Evolutionary conservation across 2,113 vertebrate genomes (phyloP), one percentile per base, ranked within the genome.

Genomic region (Sapayoa aenigma): DNA sequence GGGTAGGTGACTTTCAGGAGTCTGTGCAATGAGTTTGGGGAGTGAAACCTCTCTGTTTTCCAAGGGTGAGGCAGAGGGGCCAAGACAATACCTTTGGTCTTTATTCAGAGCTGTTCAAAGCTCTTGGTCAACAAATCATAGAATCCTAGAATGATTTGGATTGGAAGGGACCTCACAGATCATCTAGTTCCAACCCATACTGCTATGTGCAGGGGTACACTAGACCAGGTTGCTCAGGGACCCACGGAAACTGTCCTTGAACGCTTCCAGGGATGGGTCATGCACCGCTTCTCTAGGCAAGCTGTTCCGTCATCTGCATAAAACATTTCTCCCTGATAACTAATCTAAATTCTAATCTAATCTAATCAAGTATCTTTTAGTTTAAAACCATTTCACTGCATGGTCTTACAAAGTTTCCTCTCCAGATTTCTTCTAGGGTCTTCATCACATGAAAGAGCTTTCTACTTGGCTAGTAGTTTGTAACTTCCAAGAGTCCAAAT

Each of bases 311-410:
- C n/a, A 22, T 68, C 25, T 62, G n/a, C 53, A 25, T n/a, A 41
- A 68, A 68, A 6, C 25, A 31, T 62, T 60, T 62, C 31, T 55
- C 68, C 11, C 53, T 60, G 9, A 1, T 35, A 60, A 31, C 16
- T 68, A n/a, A 22, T 18, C 28, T 47, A 69, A 83, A 62, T 47
- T 3, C n/a, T n/a, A n/a, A n/a, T n/a, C n/a, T n/a, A n/a, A n/a
- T n/a, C n/a, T n/a, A n/a, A n/a, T n/a, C n/a, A n/a, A n/a, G n/a
- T 60, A 67, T 68, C 53, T 41, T 59, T n/a, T 41, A 19, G 24
- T 22, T 83, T 69, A 62, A 62, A 83, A 62, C 8, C 3, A 15
- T 76, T 62, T 14, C 1, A 12, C 12, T 41, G 23, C 0, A 0
- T 24, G 23, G 7, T 15, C 10, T 39, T 30, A 39, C 8, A 31